These are phyloP conservation scores for Catalaphyllia jardinei DNA, from an alignment of 64 coral and sea anemone genomes.

Conservation along the genomic window DNA sequence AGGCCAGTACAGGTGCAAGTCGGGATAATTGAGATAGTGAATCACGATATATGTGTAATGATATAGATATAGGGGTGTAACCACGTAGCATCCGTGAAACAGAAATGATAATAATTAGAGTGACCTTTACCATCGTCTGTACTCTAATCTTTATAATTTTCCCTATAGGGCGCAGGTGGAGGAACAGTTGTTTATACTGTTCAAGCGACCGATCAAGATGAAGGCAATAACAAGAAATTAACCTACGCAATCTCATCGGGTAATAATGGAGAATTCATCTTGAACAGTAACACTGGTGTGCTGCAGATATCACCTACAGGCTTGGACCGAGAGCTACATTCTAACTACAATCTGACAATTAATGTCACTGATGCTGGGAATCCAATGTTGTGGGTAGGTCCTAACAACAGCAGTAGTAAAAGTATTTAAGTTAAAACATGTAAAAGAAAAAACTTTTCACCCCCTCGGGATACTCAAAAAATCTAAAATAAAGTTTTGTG, in stretches of 20 bases:
- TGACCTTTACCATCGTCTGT: not conserved
- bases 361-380: conserved; percentile 78
- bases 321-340: conserved; percentile 74
- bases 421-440: too few relatives aligned
- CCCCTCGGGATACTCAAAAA: too few relatives aligned
- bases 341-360: conserved; percentile 68
- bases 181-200: conserved; percentile 66
- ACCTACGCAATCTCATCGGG: conserved; percentile 68
- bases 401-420: too few relatives aligned
- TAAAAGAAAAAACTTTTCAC: too few relatives aligned
- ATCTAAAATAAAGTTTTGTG: too few relatives aligned
- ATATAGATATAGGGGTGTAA: too few relatives aligned
- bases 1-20: too few relatives aligned
- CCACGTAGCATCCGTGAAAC: too few relatives aligned
- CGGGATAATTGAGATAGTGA: too few relatives aligned
- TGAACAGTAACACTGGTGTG: conserved; percentile 71
- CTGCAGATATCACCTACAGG: conserved; percentile 83
- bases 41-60: too few relatives aligned
- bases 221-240: conserved; percentile 52
- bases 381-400: conserved; percentile 56
- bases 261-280: conserved; percentile 64
- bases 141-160: not conserved
- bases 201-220: conserved; percentile 54
- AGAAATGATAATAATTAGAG: too few relatives aligned
- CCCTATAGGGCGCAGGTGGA: conserved; percentile 61